phyloP scores from a whole-genome alignment of 2,888 invertebrate species.

The Perdita meconis region DNA sequence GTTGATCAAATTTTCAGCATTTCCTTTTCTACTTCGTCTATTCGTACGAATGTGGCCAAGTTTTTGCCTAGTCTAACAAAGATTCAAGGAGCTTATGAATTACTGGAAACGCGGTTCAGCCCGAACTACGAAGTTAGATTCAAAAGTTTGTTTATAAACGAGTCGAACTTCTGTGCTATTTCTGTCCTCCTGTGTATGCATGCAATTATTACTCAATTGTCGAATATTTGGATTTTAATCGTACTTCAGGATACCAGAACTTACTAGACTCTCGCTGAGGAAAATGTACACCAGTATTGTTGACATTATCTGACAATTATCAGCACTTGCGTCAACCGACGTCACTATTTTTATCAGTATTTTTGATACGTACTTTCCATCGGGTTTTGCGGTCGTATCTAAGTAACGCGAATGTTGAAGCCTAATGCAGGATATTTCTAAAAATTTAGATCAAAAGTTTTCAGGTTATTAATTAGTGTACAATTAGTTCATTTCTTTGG shows the following conservation, averaged over 20 bases:
- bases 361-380: background rate
- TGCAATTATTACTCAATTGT: background rate
- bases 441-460: no score
- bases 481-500: no score
- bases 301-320: background rate
- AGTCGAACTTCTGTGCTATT: background rate
- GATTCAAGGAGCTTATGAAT: background rate
- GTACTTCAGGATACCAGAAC: background rate
- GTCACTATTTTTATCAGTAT: conserved; percentile 4
- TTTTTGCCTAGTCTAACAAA: no score
- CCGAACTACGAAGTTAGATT: background rate
- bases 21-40: background rate
- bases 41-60: no score
- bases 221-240: background rate
- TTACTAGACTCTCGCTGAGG: background rate
- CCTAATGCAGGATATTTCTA: no score
- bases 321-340: no score
- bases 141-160: conserved; percentile 1
- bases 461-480: no score
- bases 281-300: background rate
- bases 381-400: no score
- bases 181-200: background rate
- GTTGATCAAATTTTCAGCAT: background rate
- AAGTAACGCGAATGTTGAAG: no score
- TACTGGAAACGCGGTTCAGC: background rate